Evolutionary conservation across 2,113 vertebrate species (phyloP), one percentile per base, ranked within the genome.

Genomic region (Eulemur rufifrons): DNA sequence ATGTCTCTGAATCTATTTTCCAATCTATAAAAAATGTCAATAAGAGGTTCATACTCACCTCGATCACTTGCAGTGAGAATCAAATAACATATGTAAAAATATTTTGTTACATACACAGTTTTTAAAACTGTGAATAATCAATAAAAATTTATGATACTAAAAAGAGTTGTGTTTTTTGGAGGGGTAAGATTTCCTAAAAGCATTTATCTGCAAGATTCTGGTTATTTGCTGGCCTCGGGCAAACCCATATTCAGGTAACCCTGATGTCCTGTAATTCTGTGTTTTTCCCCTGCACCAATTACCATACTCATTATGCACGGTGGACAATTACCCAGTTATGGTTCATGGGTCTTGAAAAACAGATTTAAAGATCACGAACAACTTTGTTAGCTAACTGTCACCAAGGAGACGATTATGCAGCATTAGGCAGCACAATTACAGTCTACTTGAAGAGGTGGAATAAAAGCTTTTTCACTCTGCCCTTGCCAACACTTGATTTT

Each of bases 321-420:
- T 63, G 29, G 81, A 61, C 9, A 29, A 45, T 93, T 85, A 95
- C 5, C 17, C 11, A 47, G 63, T 64, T 93, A 56, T 11, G 80
- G 89, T 91, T 91, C 91, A 76, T 0, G 4, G 77, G 63, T 86
- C 86, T 88, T 71, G 90, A 54, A 97, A 95, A 95, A 63, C 69
- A 93, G 64, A 86, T 87, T 68, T 69, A 63, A 73, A 88, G 84
- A 91, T 69, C 80, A 73, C 0, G 1, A 39, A 74, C 69, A 68
- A 45, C 32, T 50, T 39, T 69, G 73, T 45, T 21, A 61, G 3
- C 68, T 76, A 45, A 20, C 86, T 59, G 34, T 97, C 89, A 91
- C 93, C 91, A 86, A 29, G 68, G 77, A 94, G 93, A 84, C 74
- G 68, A 86, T 81, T 32, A 32, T 4, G 54, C 59, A 37, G 81